Evolutionary conservation across 2,797 vertebrate genomes (phyloP).

Genomic region (Myioborus miniatus): DNA sequence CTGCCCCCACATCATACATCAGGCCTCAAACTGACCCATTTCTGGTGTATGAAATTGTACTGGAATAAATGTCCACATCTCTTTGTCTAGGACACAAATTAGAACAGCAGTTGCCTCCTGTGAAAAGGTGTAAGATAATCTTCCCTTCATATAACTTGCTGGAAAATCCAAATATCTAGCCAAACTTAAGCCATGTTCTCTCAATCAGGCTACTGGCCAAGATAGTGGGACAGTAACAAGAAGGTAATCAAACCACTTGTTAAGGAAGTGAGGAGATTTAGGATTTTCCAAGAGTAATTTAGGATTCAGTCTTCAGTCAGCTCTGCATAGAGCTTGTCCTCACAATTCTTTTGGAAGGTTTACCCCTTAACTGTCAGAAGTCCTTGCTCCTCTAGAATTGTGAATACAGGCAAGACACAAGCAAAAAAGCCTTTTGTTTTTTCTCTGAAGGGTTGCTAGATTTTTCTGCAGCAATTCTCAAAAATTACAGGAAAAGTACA

Average conservation of each 20-base stretch:
- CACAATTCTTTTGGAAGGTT: background rate
- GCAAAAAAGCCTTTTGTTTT: background rate
- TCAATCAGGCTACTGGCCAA: background rate
- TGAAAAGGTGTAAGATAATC: background rate
- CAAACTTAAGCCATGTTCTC: background rate
- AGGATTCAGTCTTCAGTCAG: background rate
- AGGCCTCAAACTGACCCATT: background rate
- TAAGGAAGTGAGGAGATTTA: background rate
- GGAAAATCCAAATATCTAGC: background rate
- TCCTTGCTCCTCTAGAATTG: background rate
- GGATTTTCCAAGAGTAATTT: background rate
- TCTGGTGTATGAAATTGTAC: background rate
- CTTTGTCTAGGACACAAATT: background rate
- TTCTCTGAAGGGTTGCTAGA: background rate
- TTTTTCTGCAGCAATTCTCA: background rate
- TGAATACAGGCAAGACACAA: background rate
- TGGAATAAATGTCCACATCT: background rate
- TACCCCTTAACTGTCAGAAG: background rate
- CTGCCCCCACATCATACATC: accelerated
- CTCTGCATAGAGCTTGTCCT: background rate
- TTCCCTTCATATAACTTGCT: background rate
- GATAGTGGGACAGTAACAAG: background rate
- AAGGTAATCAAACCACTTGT: background rate
- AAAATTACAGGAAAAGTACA: background rate
- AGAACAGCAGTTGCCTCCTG: background rate